phyloP scores from a whole-genome alignment of 2,797 vertebrate species.

The Alexandromys oeconomus region DNA sequence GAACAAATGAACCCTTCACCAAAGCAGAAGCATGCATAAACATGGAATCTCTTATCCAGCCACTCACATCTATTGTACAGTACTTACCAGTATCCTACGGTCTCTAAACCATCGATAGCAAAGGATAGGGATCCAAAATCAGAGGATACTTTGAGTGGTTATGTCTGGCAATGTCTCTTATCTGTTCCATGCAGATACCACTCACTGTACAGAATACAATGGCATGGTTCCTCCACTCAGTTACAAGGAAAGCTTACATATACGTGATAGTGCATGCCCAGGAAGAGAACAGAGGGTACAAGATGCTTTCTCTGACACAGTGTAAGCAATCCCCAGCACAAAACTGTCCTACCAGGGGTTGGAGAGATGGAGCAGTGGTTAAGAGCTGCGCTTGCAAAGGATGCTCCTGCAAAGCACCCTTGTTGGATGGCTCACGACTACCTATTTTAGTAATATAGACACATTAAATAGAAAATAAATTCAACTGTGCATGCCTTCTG shows the following conservation, averaged over 20 bases:
- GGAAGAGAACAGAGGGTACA: background rate
- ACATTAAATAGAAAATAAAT: constrained; percentile 1
- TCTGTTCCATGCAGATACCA: background rate
- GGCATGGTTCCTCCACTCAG: background rate
- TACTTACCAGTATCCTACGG: accelerated
- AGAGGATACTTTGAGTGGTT: background rate
- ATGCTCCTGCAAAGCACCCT: background rate
- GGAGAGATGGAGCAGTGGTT: background rate
- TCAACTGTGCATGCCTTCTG: background rate
- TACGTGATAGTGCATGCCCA: no score
- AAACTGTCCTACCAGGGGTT: background rate
- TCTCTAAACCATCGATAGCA: background rate
- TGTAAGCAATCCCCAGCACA: background rate
- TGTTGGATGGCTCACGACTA: background rate
- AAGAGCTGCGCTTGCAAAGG: background rate
- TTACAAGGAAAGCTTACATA: background rate
- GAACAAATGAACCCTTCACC: background rate
- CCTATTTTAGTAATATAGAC: background rate
- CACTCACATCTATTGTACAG: background rate
- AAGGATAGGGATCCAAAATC: background rate
- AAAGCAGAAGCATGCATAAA: background rate
- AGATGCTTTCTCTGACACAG: background rate
- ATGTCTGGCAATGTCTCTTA: background rate
- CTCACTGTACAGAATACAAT: background rate
- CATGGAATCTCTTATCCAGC: background rate